A percentile compares a stretch with the other conserved stretches of the same genome.
Conservation (phyloP, 2,113 vertebrate species). For the Rhineura floridana region DNA sequence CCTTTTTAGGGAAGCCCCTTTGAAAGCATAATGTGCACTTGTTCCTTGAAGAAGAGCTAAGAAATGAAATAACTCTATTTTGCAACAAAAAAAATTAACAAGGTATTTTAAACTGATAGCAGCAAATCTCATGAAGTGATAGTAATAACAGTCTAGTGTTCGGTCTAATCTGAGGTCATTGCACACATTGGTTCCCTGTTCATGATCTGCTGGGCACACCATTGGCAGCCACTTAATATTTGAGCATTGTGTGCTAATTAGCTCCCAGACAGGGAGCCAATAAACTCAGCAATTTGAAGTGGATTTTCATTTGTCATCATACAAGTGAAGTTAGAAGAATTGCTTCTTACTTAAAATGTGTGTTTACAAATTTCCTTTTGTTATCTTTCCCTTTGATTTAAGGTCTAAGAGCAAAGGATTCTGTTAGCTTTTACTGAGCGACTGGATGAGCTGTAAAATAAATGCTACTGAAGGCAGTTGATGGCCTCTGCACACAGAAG, state of each 20-base stretch:
- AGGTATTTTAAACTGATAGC: background rate
- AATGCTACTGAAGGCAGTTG: background rate
- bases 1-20: background rate
- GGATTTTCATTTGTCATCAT: background rate
- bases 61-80: no score
- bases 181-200: background rate
- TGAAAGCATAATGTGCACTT: background rate
- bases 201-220: background rate
- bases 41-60: no score
- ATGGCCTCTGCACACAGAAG: background rate
- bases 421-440: background rate
- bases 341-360: background rate
- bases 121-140: background rate
- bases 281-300: background rate
- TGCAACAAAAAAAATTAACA: no score
- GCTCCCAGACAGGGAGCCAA: background rate
- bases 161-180: background rate
- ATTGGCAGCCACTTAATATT: background rate
- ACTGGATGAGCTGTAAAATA: background rate
- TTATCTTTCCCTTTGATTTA: background rate
- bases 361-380: background rate
- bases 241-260: background rate
- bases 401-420: background rate
- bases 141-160: background rate
- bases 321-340: background rate